Conservation (phyloP, 2,888 invertebrate species). For the Ypsolopha sequella region DNA sequence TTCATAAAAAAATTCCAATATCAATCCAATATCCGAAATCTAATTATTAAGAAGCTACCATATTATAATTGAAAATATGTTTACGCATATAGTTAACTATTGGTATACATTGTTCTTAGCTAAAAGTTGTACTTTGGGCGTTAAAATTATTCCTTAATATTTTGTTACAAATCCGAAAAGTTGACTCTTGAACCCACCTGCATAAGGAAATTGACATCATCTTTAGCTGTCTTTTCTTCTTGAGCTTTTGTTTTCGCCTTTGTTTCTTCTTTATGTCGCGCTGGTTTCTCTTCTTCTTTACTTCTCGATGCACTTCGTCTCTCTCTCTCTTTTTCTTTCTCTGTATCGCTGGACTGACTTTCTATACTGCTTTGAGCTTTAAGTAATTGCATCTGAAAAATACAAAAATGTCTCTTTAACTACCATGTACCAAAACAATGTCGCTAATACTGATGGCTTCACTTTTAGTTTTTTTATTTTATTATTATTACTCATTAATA, state of each 20-base stretch:
- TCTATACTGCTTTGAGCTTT: conserved; percentile 67
- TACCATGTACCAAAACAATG: neutral
- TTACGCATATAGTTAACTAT: no score
- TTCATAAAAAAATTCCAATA: no score
- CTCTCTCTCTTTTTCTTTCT: conserved; percentile 22
- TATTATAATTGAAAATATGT: no score
- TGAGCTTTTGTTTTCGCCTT: conserved; percentile 2
- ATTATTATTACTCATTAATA: no score
- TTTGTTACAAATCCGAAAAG: no score
- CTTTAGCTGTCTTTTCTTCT: conserved; percentile 30
- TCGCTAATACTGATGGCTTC: neutral
- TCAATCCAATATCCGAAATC: no score
- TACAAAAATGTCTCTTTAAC: neutral
- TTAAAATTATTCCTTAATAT: no score
- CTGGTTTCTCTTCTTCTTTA: conserved; percentile 37
- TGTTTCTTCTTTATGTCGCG: conserved; percentile 33
- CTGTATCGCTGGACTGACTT: conserved; percentile 42
- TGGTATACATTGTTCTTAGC: no score
- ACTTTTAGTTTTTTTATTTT: no score
- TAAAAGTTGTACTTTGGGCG: no score
- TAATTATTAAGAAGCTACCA: no score
- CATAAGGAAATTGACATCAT: conserved; percentile 62
- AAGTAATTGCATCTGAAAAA: conserved; percentile 65
- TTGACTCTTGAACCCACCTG: conserved; percentile 46
- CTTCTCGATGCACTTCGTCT: conserved; percentile 54